A percentile compares a stretch with the other conserved stretches of the same genome.
These are phyloP conservation scores for Drosophila mercatorum DNA, from an alignment of 2,888 invertebrate genomes.

Conservation along the genomic window DNA sequence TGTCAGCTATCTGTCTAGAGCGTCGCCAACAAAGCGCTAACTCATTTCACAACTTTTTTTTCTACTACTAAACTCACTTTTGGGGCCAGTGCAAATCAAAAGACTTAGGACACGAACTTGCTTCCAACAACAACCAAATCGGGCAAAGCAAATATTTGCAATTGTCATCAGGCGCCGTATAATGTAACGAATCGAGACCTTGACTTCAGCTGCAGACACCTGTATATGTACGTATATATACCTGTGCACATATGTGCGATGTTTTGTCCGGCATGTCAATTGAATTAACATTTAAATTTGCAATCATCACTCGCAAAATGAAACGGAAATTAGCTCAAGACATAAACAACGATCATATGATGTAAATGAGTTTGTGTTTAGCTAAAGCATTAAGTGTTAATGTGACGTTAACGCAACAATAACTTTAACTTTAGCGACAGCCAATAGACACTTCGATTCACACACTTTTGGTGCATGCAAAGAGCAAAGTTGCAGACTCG, in stretches of 20 bases:
- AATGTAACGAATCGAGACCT: constrained; percentile 21
- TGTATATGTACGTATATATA: too few relatives aligned
- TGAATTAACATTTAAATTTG: constrained; percentile 47
- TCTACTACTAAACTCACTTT: neutral
- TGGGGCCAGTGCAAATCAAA: constrained; percentile 33
- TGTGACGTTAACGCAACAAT: neutral
- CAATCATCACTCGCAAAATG: constrained; percentile 17
- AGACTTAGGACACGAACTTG: constrained; percentile 62
- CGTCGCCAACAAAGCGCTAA: constrained; percentile 11
- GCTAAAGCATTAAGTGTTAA: constrained; percentile 1
- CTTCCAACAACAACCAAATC: constrained; percentile 17
- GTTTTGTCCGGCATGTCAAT: constrained; percentile 30
- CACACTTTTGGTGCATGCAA: too few relatives aligned
- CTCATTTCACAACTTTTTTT: constrained; percentile 23
- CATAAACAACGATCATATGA: constrained; percentile 1
- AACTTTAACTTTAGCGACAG: neutral
- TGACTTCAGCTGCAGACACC: constrained; percentile 3
- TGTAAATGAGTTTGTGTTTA: constrained; percentile 3
- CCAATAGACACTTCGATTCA: neutral
- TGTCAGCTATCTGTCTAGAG: neutral
- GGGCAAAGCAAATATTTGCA: neutral
- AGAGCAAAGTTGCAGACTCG: neutral
- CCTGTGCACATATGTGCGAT: neutral
- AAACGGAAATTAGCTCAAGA: constrained; percentile 10
- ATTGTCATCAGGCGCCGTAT: neutral